Base-by-base conservation (phyloP, 2,797 vertebrate species). In the Paguma larvata region DNA sequence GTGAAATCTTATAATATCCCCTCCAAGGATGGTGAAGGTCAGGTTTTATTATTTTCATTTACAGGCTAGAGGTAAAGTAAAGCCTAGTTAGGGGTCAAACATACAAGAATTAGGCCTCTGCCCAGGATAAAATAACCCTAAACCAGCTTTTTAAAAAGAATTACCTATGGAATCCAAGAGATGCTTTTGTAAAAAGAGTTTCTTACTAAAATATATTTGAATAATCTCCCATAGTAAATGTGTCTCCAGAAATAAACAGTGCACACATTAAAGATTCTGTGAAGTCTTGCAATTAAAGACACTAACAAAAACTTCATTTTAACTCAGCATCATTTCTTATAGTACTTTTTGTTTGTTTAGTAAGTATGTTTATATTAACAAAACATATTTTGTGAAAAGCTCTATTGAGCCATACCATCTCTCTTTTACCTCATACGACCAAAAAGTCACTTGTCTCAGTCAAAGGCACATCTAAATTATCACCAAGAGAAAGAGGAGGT, bases 31-130 rank as follows among this genome's bases (percentile, higher is more conserved):
- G 70, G 18, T 13, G 56, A 79, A 92, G 32, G 59, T 63, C 67
- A 89, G 63, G 4, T 87, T 93, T 95, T 48, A 72, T 82, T 90
- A 63, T 88, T 95, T 88, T 68, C 91, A 90, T 83, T 95, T 85
- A 79, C 3, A 90, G 10, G 8, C 2, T 68, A 15, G 14, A 97
- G 73, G 46, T 15, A 82, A 70, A 95, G 19, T 68, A 72, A 93
- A 96, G 44, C 48, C 89, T 59, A 79, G 56, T 38, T 44, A 87
- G 85, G 41, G 88, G 23, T 72, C 79, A 85, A 82, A 59, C 75
- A 94, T 48, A 80, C 3, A 11, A 73, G 68, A 5, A 56, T 56
- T 80, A 67, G n/a, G 32, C 32, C 23, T 92, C 48, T 92, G 27
- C 73, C 73, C 9, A 75, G 11, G 41, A 8, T 32, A 82, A 90